Base-by-base conservation (phyloP, 2,888 invertebrate genomes). In the Hypselothyrea guttata region DNA sequence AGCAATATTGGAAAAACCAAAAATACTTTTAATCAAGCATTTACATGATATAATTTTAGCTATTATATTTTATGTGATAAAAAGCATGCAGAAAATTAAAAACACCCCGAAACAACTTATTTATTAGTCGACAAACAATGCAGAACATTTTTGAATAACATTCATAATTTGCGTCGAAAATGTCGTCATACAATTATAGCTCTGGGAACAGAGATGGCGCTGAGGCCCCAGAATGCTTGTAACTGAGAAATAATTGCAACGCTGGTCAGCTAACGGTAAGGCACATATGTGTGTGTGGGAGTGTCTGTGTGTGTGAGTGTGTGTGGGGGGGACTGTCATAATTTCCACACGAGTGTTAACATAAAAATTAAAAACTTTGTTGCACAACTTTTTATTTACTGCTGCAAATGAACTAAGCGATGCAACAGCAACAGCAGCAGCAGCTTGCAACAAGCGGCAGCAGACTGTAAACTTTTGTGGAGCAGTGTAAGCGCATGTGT, bases 361-460 rank as follows among this genome's bases (percentile, higher is more conserved):
- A 69, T 57, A 49, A 69, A 71, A 73, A 71, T 73, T 73, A 68
- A 73, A 66, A 73, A 68, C 48, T 71, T 63, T 71, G 41, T 33
- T 33, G 45, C 16, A 30, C 35, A 71, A 71, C 73, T 71, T 71
- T 71, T 73, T 56, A 68, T 71, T 68, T 71, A 60, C 59, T 69
- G 56, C 45, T 40, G 59, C 37, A 72, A 72, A 72, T 71, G 53
- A 63, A 71, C 71, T 59, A 48, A 61, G 37, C 52, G 48, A 22
- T 33, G 44, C 46, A 46, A 35, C 9, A 38, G 54, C 11, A 9
- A 49, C 11, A 35, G 44, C 53, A 51, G 69, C 53, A 51, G 8
- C 57, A 27, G 52, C n/a, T 37, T 13, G 13, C n/a, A 55, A 67
- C n/a, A n/a, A 35, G 44, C 53, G 47, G 69, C 53, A 51, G 8